phyloP scores from a whole-genome alignment of 2,797 vertebrate species.

The Pempheris klunzingeri region DNA sequence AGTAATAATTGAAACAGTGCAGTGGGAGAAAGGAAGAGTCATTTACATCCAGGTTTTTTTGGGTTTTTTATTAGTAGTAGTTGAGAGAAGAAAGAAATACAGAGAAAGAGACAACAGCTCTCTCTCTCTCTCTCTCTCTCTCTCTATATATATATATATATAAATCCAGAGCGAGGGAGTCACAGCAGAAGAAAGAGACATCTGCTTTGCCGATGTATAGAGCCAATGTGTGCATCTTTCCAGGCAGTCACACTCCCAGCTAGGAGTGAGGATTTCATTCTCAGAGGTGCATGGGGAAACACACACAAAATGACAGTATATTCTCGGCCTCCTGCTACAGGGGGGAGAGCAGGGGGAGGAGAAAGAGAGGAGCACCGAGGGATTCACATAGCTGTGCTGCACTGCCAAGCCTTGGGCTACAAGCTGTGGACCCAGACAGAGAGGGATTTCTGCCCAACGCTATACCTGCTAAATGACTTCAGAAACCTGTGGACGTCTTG shows the following conservation, averaged over 20 bases:
- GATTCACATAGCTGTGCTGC: slow-evolving; percentile 47
- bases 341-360: slow-evolving; percentile 25
- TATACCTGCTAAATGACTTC: slow-evolving; percentile 30
- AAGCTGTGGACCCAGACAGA: slow-evolving; percentile 54
- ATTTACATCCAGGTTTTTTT: neutral
- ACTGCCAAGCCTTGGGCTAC: slow-evolving; percentile 50
- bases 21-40: neutral
- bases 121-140: too few relatives aligned
- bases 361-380: slow-evolving; percentile 17
- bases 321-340: slow-evolving; percentile 34
- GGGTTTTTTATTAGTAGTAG: neutral
- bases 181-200: neutral
- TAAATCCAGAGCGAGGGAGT: neutral
- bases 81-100: neutral
- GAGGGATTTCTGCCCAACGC: slow-evolving; percentile 28
- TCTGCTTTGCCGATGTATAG: neutral
- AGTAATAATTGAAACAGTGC: slow-evolving; percentile 3
- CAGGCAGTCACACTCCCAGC: slow-evolving; percentile 5
- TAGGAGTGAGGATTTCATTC: slow-evolving; percentile 38
- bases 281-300: slow-evolving; percentile 2
- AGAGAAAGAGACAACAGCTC: neutral
- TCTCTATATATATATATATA: neutral
- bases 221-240: slow-evolving; percentile 3
- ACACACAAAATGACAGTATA: slow-evolving; percentile 34
- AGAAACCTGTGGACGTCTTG: slow-evolving; percentile 29